Conservation (phyloP, 2,888 invertebrate genomes). For the Epinotia bilunana region DNA sequence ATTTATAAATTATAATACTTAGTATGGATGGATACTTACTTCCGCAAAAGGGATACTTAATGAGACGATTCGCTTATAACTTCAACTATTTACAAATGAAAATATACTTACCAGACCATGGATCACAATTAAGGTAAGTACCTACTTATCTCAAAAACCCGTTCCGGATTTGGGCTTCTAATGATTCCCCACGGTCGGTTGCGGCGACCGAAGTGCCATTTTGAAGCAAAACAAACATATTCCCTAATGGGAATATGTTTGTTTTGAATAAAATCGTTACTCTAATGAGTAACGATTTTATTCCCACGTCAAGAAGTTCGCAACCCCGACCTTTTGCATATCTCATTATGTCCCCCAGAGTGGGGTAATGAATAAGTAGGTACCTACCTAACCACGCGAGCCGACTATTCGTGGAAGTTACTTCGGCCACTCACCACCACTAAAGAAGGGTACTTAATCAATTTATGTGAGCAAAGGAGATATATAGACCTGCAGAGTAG, state of each 20-base stretch:
- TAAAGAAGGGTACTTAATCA: not conserved
- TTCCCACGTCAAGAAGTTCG: conserved; percentile 9
- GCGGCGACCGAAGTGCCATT: not conserved
- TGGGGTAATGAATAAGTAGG: conserved; percentile 12
- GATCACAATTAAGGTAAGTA: no score
- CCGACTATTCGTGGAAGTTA: conserved; percentile 20
- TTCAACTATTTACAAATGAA: no score
- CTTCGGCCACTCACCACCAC: not conserved
- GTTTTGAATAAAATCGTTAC: no score
- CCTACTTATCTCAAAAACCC: no score
- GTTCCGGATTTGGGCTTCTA: no score
- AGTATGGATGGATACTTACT: no score
- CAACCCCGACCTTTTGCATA: conserved; percentile 5
- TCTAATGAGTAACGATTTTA: not conserved
- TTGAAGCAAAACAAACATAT: not conserved
- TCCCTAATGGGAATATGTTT: no score
- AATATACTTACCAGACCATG: not conserved
- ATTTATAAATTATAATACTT: no score
- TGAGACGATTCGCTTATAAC: no score
- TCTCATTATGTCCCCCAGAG: conserved; percentile 15
- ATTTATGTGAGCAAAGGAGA: not conserved
- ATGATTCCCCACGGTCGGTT: no score
- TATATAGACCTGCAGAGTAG: not conserved
- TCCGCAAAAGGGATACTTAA: no score
- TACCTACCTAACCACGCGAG: not conserved